Evolutionary conservation across 92 coral and sea anemone species (phyloP).

Genomic region (Porites cylindrica): DNA sequence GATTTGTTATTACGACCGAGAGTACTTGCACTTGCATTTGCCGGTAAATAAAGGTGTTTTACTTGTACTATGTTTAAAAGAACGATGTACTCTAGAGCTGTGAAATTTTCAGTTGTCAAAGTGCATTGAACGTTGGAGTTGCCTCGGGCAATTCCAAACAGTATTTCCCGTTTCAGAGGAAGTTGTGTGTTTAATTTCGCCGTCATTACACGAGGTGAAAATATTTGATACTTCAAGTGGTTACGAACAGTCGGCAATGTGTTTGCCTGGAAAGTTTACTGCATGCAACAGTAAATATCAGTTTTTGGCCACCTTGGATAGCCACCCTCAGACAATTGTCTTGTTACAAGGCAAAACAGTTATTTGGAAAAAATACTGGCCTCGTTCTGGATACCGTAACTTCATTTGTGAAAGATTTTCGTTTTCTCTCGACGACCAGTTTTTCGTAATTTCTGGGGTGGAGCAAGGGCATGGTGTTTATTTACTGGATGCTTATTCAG

Average conservation of each 20-base stretch:
- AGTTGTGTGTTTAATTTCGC: background rate
- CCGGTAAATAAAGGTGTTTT: slow-evolving; percentile 4
- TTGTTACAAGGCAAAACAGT: background rate
- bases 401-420: too few species aligned
- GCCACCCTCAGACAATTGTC: background rate
- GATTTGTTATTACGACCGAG: too few species aligned
- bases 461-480: background rate
- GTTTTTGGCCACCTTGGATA: background rate
- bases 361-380: background rate
- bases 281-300: slow-evolving; percentile 6
- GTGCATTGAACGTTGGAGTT: background rate
- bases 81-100: background rate
- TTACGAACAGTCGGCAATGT: background rate
- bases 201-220: background rate
- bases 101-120: slow-evolving; percentile 28
- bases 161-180: slow-evolving; percentile 8
- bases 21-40: too few species aligned
- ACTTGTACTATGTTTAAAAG: background rate
- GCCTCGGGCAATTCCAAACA: background rate
- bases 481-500: background rate
- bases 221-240: background rate
- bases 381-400: too few species aligned
- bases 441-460: background rate
- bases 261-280: background rate
- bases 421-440: background rate